These are phyloP conservation scores for Eurytemora carolleeae DNA, from an alignment of 1,140 invertebrate genomes.

Conservation along the genomic window DNA sequence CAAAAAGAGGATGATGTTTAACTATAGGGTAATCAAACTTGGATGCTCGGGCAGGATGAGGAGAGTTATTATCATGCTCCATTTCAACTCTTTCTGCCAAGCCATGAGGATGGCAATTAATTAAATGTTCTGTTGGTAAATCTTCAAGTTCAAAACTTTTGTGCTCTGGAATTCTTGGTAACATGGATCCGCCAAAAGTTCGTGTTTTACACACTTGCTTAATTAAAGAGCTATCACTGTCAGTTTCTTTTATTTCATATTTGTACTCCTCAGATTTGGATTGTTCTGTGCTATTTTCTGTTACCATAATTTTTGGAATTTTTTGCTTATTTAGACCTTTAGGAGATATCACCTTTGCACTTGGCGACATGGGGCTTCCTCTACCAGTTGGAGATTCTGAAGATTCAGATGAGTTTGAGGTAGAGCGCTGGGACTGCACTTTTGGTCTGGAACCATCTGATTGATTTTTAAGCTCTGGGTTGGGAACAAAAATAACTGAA, in stretches of 20 bases:
- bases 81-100: neutral
- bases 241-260: too few relatives aligned
- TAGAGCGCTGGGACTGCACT: conserved; percentile 18
- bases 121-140: conserved; percentile 8
- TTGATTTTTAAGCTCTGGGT: conserved; percentile 27
- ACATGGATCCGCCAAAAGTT: too few relatives aligned
- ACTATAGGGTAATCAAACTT: conserved; percentile 12
- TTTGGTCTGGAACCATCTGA: conserved; percentile 44
- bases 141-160: conserved; percentile 16
- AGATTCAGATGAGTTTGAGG: neutral
- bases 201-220: too few relatives aligned
- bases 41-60: neutral
- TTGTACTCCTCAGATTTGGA: too few relatives aligned
- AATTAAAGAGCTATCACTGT: too few relatives aligned
- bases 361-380: neutral
- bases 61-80: neutral
- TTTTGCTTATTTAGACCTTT: too few relatives aligned
- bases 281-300: too few relatives aligned
- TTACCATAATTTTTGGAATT: too few relatives aligned
- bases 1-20: conserved; percentile 13
- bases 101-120: neutral
- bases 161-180: too few relatives aligned
- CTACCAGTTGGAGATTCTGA: neutral
- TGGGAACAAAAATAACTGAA: conserved; percentile 68
- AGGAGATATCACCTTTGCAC: neutral